Conservation (phyloP, 2,888 invertebrate species). For the Abrostola tripartita region DNA sequence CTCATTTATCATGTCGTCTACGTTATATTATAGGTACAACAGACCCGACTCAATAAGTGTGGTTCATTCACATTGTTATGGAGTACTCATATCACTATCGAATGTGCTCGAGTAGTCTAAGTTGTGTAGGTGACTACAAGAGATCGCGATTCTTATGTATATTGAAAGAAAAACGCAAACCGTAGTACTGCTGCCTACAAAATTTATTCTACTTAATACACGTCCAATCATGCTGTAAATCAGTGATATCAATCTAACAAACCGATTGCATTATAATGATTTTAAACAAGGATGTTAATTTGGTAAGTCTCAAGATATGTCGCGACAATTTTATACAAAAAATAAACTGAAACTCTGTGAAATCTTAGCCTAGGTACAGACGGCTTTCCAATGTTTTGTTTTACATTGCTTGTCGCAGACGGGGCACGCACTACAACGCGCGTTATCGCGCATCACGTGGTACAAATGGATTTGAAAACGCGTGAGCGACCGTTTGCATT, state of each 20-base stretch:
- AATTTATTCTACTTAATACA: not conserved
- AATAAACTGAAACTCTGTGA: not conserved
- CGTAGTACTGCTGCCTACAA: not conserved
- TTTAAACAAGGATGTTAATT: constrained; percentile 4
- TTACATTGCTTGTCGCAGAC: not conserved
- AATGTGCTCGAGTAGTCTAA: not conserved
- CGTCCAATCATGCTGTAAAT: not conserved
- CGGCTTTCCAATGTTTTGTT: not conserved
- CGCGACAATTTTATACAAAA: not conserved
- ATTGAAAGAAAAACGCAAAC: not conserved
- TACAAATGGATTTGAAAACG: not conserved
- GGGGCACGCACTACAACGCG: not conserved
- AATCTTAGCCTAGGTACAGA: not conserved
- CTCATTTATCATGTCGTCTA: not conserved
- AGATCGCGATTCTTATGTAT: not conserved
- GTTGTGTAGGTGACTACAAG: not conserved
- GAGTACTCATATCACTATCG: not conserved
- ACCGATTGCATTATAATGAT: not conserved
- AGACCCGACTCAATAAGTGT: not conserved
- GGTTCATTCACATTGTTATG: not conserved
- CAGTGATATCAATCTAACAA: not conserved
- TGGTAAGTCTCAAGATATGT: not conserved
- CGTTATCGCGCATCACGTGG: not conserved
- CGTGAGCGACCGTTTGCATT: constrained; percentile 7
- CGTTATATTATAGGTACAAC: not conserved